These are phyloP conservation scores for Xestobium rufovillosum DNA, from an alignment of 2,888 invertebrate genomes.

Conservation along the genomic window DNA sequence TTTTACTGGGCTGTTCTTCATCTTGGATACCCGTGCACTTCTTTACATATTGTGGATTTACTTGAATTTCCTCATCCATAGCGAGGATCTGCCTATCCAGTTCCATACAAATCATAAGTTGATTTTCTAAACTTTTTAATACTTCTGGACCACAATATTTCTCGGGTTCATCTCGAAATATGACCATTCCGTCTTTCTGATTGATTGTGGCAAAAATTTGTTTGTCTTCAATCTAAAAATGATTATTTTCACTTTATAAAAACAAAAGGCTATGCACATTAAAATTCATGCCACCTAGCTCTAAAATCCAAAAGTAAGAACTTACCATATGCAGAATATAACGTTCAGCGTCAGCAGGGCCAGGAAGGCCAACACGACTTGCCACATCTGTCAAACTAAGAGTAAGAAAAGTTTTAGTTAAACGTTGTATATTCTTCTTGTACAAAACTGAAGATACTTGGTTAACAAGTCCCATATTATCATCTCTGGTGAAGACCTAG, in stretches of 20 bases:
- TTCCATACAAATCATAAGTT: slow-evolving; percentile 79
- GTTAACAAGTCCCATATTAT: slow-evolving; percentile 70
- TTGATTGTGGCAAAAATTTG: slow-evolving; percentile 96
- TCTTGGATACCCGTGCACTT: slow-evolving; percentile 42
- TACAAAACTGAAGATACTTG: slow-evolving; percentile 84
- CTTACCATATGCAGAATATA: slow-evolving; percentile 92
- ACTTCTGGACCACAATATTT: slow-evolving; percentile 88
- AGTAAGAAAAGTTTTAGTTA: slow-evolving; percentile 91
- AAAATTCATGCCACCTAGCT: too few relatives aligned
- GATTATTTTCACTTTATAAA: too few relatives aligned
- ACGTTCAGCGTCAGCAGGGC: slow-evolving; percentile 83
- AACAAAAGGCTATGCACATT: too few relatives aligned
- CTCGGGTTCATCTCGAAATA: slow-evolving; percentile 92
- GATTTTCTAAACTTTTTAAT: slow-evolving; percentile 76
- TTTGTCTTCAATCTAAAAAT: slow-evolving; percentile 81
- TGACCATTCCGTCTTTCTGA: slow-evolving; percentile 96
- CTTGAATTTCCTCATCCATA: slow-evolving; percentile 93
- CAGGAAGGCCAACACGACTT: slow-evolving; percentile 76
- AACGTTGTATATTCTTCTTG: slow-evolving; percentile 92
- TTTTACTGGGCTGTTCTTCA: slow-evolving; percentile 42
- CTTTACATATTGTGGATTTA: slow-evolving; percentile 69
- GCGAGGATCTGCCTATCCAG: slow-evolving; percentile 80
- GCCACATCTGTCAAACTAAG: slow-evolving; percentile 84
- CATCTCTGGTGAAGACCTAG: slow-evolving; percentile 63
- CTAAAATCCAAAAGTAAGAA: too few relatives aligned